Conservation (phyloP, 64 coral and sea anemone genomes). For the Stichodactyla mertensii region DNA sequence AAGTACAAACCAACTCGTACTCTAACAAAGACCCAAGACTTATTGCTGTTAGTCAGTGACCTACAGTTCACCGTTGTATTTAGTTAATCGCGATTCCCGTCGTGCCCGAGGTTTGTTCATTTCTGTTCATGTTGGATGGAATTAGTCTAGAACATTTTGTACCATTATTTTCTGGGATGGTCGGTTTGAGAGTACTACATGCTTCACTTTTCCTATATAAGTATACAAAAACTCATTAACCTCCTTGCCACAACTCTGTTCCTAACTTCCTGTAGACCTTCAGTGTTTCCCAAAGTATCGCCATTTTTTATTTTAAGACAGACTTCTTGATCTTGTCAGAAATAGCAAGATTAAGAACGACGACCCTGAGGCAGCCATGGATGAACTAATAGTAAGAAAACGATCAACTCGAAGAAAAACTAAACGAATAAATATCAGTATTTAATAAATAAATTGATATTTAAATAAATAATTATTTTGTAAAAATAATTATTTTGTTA, state of each 20-base stretch:
- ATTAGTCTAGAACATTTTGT: not conserved
- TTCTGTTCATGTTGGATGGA: not conserved
- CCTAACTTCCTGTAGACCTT: too few relatives aligned
- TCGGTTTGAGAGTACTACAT: too few relatives aligned
- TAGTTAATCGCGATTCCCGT: not conserved
- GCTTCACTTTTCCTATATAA: too few relatives aligned
- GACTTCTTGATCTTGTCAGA: not conserved
- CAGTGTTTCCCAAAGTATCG: too few relatives aligned
- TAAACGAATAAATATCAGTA: not conserved
- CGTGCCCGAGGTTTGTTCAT: not conserved
- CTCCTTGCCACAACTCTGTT: too few relatives aligned
- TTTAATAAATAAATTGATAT: not conserved
- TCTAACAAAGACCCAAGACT: not conserved
- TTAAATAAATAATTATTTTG: too few relatives aligned
- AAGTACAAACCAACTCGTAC: not conserved
- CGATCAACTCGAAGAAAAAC: not conserved
- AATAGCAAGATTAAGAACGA: not conserved
- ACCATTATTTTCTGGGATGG: not conserved
- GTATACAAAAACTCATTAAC: too few relatives aligned
- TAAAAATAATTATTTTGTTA: too few relatives aligned
- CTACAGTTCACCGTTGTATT: not conserved
- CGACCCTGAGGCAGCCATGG: not conserved
- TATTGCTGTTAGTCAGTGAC: not conserved
- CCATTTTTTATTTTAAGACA: too few relatives aligned
- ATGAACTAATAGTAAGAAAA: not conserved